Conservation (phyloP, 2,113 vertebrate species). For the Mesembrinibis cayennensis region DNA sequence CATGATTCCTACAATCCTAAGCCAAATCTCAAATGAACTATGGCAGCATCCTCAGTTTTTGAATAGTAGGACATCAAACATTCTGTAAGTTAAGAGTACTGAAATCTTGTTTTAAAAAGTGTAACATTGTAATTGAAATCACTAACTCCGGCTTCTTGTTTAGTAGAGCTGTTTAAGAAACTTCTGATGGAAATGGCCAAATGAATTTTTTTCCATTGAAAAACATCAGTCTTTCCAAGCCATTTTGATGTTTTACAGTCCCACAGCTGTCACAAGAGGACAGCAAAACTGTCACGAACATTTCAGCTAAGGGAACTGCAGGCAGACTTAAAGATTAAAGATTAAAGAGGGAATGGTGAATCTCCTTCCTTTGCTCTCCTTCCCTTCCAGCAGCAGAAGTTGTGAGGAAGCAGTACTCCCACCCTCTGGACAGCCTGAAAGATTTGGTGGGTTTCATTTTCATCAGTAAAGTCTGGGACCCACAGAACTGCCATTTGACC, state of each 20-base stretch:
- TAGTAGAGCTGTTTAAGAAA: background rate
- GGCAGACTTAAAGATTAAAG: background rate
- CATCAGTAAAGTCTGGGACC: background rate
- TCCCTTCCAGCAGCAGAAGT: background rate
- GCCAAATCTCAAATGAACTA: background rate
- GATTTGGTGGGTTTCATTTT: background rate
- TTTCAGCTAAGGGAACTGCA: background rate
- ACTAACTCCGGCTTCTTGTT: background rate
- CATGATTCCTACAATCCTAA: background rate
- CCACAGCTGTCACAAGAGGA: background rate
- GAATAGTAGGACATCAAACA: background rate
- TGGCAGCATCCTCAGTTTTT: background rate
- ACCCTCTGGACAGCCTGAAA: background rate
- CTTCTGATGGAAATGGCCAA: background rate
- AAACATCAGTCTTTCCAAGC: background rate
- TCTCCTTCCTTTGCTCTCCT: background rate
- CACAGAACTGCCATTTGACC: background rate
- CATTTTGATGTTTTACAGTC: background rate
- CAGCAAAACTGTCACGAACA: background rate
- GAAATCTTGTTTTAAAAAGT: background rate
- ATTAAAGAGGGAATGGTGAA: background rate
- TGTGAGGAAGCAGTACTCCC: background rate
- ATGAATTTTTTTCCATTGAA: background rate
- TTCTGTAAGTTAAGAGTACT: background rate
- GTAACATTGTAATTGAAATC: background rate